phyloP scores from a whole-genome alignment of 2,797 vertebrate species.

The Podarcis siculus region DNA sequence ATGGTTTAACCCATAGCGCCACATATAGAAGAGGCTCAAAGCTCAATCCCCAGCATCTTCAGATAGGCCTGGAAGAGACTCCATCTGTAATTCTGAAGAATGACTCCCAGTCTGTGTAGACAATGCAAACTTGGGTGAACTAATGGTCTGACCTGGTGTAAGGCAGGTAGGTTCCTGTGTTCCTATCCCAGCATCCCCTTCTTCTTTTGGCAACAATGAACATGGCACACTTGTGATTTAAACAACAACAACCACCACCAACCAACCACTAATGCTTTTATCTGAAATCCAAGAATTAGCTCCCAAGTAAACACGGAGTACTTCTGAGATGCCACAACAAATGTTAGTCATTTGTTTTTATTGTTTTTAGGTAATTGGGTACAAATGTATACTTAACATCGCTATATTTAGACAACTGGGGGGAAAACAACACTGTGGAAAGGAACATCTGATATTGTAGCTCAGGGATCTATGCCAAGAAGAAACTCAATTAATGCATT shows the following conservation, averaged over 20 bases:
- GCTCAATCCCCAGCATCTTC: too few species aligned
- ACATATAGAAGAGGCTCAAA: too few species aligned
- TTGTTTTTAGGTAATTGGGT: constrained; percentile 38
- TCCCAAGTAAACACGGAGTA: constrained; percentile 27
- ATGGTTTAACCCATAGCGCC: too few species aligned
- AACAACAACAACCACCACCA: too few species aligned
- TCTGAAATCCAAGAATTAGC: constrained; percentile 11
- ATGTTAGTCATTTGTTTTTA: constrained; percentile 52
- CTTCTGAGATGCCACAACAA: background rate
- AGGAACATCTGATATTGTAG: constrained; percentile 30
- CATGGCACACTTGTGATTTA: background rate
- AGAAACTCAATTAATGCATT: constrained; percentile 36
- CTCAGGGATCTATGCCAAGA: constrained; percentile 13
- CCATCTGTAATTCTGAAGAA: too few species aligned
- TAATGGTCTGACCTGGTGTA: too few species aligned
- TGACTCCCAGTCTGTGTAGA: too few species aligned
- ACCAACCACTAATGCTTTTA: background rate
- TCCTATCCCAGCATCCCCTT: background rate
- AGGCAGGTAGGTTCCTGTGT: too few species aligned
- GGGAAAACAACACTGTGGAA: background rate
- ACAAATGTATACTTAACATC: constrained; percentile 32
- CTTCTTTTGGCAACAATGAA: background rate
- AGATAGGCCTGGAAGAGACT: too few species aligned
- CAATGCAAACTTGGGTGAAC: too few species aligned
- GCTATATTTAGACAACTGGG: constrained; percentile 30